phyloP scores from a whole-genome alignment of 1,140 invertebrate species.

The Parapsyche elsis region DNA sequence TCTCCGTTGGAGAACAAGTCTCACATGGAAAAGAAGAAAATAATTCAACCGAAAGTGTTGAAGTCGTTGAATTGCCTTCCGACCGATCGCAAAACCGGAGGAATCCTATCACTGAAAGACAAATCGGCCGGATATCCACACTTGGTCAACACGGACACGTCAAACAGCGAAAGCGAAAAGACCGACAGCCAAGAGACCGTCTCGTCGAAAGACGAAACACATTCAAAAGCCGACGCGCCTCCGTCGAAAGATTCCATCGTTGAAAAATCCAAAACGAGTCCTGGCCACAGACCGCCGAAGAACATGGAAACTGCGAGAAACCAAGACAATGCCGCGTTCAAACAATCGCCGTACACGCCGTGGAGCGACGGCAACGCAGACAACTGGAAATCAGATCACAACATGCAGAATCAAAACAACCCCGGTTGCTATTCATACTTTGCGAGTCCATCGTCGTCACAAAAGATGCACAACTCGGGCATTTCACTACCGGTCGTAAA shows the following conservation, averaged over 20 bases:
- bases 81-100: constrained; percentile 64
- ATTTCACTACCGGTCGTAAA: constrained; percentile 65
- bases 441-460: background rate
- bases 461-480: constrained; percentile 55
- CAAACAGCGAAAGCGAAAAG: constrained; percentile 56
- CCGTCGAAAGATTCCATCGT: constrained; percentile 23
- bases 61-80: constrained; percentile 64
- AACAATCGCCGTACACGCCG: constrained; percentile 9
- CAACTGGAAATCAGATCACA: constrained; percentile 14
- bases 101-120: constrained; percentile 66
- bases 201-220: constrained; percentile 58
- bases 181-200: constrained; percentile 59
- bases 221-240: constrained; percentile 21
- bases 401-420: constrained; percentile 44
- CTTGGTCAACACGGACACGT: constrained; percentile 62
- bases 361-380: constrained; percentile 44
- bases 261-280: constrained; percentile 19
- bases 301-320: background rate
- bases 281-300: background rate
- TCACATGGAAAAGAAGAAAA: constrained; percentile 60
- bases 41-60: constrained; percentile 64
- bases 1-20: constrained; percentile 41
- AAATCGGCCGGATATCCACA: constrained; percentile 67
- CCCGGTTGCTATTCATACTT: constrained; percentile 48
- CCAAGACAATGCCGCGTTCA: background rate